Percentiles rank a stretch among this genome's conserved stretches.
These are phyloP conservation scores for Cygnus olor DNA, from an alignment of 2,797 vertebrate species.

Conservation along the genomic window DNA sequence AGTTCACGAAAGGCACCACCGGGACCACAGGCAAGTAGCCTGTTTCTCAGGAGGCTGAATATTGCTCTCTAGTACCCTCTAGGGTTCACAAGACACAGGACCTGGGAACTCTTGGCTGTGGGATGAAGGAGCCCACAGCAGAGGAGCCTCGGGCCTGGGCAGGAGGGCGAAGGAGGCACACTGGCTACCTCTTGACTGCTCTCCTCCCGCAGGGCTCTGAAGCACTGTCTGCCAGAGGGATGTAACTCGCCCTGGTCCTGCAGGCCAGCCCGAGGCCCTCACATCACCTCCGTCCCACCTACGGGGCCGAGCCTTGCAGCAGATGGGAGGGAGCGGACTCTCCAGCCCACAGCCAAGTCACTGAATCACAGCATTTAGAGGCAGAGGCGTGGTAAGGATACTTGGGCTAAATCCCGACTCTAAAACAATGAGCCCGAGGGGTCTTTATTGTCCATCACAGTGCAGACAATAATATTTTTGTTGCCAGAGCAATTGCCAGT, in stretches of 20 bases:
- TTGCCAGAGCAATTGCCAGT: conserved; percentile 64
- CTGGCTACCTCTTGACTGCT: background rate
- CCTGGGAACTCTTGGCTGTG: background rate
- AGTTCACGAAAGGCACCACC: background rate
- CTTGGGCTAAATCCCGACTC: conserved; percentile 17
- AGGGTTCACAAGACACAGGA: conserved; percentile 69
- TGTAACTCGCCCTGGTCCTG: background rate
- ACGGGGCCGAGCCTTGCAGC: background rate
- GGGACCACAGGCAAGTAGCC: background rate
- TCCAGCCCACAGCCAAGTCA: conserved; percentile 17
- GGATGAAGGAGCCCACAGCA: background rate
- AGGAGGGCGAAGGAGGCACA: background rate
- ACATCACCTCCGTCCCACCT: conserved; percentile 36
- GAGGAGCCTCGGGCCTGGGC: background rate
- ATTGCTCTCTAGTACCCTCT: conserved; percentile 80
- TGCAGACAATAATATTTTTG: conserved; percentile 75
- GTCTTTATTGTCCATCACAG: conserved; percentile 54
- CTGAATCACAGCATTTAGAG: conserved; percentile 51
- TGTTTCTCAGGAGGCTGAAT: conserved; percentile 44
- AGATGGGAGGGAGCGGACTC: conserved; percentile 10
- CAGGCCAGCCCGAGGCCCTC: background rate
- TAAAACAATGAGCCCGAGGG: conserved; percentile 59
- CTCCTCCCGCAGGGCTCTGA: background rate
- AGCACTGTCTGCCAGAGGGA: background rate
- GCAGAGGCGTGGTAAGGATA: conserved; percentile 27